Evolutionary conservation across 2,113 vertebrate species (phyloP), one percentile per base, ranked within the genome.

Genomic region (Siniperca knerii): DNA sequence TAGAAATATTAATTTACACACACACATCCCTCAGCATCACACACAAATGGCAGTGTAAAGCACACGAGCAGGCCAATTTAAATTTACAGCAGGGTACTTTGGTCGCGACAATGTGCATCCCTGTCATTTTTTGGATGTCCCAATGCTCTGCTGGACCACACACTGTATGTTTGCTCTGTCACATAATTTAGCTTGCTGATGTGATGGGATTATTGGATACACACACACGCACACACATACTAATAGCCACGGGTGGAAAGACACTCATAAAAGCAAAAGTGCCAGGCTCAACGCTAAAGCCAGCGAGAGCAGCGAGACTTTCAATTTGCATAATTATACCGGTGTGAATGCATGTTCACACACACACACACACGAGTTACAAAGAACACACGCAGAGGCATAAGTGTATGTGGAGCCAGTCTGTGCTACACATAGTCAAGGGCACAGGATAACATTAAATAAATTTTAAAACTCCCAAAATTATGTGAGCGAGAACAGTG

Each of bases 311-410:
- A 74, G 61, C 6, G 13, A 85, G 77, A 90, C 65, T 84, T 86
- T 87, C 64, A 77, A 58, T 88, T 90, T 90, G 89, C 91, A 89
- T 89, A 87, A 85, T 87, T 89, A 80, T 54, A 78, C 62, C 23
- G 11, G n/a, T n/a, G 46, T 64, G 70, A 82, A 83, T 84, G 77
- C 74, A 89, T 83, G 67, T 80, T 68, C 15, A 75, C 44, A 74
- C 44, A 85, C 42, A 65, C 46, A 42, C 40, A 40, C 8, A 48
- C n/a, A 25, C 18, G n/a, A 62, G 44, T 33, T 58, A 37, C 46
- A 73, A 83, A 87, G 69, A 57, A 70, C 25, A 64, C 79, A 65
- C 0, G 4, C 78, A 10, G 50, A 65, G 46, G 16, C 48, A 79
- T 75, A 72, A 52, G 8, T 52, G 12, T 58, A 77, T 58, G 67